Evolutionary conservation across 1,140 invertebrate genomes (phyloP), one percentile per base, ranked within the genome.

Genomic region (Brachionus angularis): DNA sequence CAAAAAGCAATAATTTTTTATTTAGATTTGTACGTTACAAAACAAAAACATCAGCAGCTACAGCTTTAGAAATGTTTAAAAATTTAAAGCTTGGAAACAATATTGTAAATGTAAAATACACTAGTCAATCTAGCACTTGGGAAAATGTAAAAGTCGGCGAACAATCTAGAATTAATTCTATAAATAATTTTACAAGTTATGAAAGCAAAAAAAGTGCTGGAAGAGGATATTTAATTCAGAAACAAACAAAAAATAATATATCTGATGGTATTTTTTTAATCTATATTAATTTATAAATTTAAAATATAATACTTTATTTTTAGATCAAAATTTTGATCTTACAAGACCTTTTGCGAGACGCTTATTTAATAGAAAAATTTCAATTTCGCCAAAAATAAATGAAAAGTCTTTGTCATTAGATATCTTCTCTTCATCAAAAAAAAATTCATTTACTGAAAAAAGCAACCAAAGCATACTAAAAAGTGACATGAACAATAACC

Each of bases 11-110:
- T 10, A 42, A 42, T 42, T n/a, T n/a, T n/a, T n/a, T 42, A 16
- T 42, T 16, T 10, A 42, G 62, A 5, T 67, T 67, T 46, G 62
- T 67, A 7, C 16, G 27, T 7, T 67, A 46, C 46, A 31, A 36
- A 0, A 67, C 23, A 12, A 42, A 18, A 21, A 50, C 62, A 1
- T 21, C 2, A 1, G 62, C 62, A 0, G 62, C 62, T 21, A 50
- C 62, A 1, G 62, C 62, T 29, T 27, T 67, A n/a, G 25, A 67
- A 50, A 67, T 67, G 46, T 50, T 67, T 25, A 67, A 67, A 21
- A 67, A 67, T 12, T 67, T 29, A 10, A 50, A 47, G 46, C 21
- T 67, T 2, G 62, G 62, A 8, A 36, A 18, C 18, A 67, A 67
- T 12, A 33, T 34, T 25, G 12, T 67, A 34, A 58, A 39, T 58